Evolutionary conservation across 2,113 vertebrate genomes (phyloP), one percentile per base, ranked within the genome.

Genomic region (Sterrhoptilus dennistouni): DNA sequence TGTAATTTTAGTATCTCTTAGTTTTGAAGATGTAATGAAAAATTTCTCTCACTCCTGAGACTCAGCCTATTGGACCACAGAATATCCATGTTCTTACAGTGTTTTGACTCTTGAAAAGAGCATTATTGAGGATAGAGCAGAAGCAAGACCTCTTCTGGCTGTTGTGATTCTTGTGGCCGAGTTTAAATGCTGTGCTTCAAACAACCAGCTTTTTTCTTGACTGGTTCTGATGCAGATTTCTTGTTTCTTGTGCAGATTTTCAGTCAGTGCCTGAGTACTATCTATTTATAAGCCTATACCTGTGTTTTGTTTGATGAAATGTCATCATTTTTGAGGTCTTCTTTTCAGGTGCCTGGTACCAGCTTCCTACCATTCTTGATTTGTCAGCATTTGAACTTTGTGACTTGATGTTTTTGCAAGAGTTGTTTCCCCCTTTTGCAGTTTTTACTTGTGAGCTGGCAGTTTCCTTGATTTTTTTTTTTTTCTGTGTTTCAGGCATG

Each of bases 131-230:
- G 91, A n/a, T 21, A 49, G 29, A 93, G 64, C 68, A 90, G 83
- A 90, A 64, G 33, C 44, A 64, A 83, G 57, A 64, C 35, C 36
- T 88, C 47, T 70, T 33, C 35, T 86, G 59, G n/a, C 47, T 83
- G 6, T 83, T 75, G 28, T 35, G 57, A 14, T 70, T 60, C 71
- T 72, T 90, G 54, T 93, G 49, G 33, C 83, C 3, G 33, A 79
- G 95, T 95, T 84, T 95, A 97, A 96, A 94, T 96, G 93, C 83
- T 96, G 90, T 92, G 49, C 56, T 95, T 49, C 88, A 90, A 75
- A 93, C 79, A 87, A 36, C 17, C 23, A 23, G 10, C 17, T 38
- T 66, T 74, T 78, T 84, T 40, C 63, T n/a, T 21, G 14, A n/a
- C 19, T 45, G 22, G 4, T 59, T 90, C 63, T 82, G 44, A 18